phyloP scores from a whole-genome alignment of 2,888 invertebrate species.

The Ectemnius continuus region DNA sequence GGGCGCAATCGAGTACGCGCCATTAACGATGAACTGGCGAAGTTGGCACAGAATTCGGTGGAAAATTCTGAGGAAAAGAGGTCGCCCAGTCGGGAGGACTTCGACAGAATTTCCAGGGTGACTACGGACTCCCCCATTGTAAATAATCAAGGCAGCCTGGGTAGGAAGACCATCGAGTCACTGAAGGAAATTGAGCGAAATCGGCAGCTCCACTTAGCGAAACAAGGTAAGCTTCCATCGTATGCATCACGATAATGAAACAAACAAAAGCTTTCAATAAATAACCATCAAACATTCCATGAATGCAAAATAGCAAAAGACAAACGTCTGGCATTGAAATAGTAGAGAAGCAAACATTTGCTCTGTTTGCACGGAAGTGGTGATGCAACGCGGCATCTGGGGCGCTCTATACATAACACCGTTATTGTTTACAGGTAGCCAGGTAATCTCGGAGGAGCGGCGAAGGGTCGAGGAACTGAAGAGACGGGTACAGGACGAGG shows the following conservation, averaged over 20 bases:
- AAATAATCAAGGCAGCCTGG: constrained; percentile 83
- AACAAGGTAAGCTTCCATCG: constrained; percentile 85
- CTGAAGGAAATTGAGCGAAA: constrained; percentile 94
- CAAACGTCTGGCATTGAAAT: no score
- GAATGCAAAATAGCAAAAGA: background rate
- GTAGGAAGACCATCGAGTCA: constrained; percentile 90
- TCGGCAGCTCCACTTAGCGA: constrained; percentile 90
- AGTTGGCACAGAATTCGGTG: constrained; percentile 68
- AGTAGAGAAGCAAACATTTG: background rate
- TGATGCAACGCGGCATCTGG: background rate
- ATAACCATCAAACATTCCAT: background rate
- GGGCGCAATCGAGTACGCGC: constrained; percentile 83
- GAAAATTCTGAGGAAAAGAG: constrained; percentile 71
- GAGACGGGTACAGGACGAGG: constrained; percentile 92
- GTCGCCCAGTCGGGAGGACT: constrained; percentile 90
- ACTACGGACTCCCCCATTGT: constrained; percentile 89
- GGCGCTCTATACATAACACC: background rate
- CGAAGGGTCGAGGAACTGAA: constrained; percentile 92
- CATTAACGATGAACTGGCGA: constrained; percentile 84
- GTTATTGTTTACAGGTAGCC: constrained; percentile 83
- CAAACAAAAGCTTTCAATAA: no score
- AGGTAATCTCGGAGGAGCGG: constrained; percentile 94
- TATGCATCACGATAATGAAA: background rate
- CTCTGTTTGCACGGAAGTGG: background rate
- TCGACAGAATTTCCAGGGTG: constrained; percentile 93